Evolutionary conservation across 1,140 invertebrate genomes (phyloP).

Genomic region (Bombus pyrosoma): DNA sequence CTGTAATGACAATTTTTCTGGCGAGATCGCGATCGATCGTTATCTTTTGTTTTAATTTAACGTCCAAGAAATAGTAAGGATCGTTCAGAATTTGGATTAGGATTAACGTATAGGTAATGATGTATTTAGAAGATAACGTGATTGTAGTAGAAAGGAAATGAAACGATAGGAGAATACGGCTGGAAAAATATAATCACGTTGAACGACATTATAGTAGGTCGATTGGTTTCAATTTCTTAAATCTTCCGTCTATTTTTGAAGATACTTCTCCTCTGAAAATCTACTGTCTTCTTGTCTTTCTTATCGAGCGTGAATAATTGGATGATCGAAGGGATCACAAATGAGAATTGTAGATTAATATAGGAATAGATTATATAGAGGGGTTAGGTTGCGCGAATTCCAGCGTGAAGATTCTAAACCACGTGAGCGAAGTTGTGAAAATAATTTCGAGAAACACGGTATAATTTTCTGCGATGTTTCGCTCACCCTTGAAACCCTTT

Average conservation of each 20-base stretch:
- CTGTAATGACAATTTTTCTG: too few relatives aligned
- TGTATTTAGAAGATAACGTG: too few relatives aligned
- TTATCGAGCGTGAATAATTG: background rate
- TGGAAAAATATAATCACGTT: background rate
- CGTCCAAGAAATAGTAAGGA: too few relatives aligned
- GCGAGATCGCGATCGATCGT: too few relatives aligned
- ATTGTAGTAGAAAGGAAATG: too few relatives aligned
- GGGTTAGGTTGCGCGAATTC: background rate
- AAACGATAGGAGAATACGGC: too few relatives aligned
- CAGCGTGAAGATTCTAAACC: background rate
- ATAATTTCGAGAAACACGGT: background rate
- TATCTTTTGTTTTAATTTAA: too few relatives aligned
- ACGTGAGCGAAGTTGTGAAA: background rate
- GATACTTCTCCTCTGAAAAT: background rate
- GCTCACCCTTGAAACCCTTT: constrained; percentile 80
- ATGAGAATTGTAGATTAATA: background rate
- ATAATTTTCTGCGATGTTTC: constrained; percentile 23
- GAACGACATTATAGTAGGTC: background rate
- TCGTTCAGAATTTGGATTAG: too few relatives aligned
- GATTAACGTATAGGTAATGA: too few relatives aligned
- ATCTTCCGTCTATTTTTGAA: background rate
- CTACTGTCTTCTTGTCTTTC: background rate
- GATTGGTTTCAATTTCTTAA: background rate
- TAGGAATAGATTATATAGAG: background rate
- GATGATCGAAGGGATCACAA: too few relatives aligned